Evolutionary conservation across 2,888 invertebrate genomes (phyloP), one percentile per base, ranked within the genome.

Genomic region (Xestia c-nigrum): DNA sequence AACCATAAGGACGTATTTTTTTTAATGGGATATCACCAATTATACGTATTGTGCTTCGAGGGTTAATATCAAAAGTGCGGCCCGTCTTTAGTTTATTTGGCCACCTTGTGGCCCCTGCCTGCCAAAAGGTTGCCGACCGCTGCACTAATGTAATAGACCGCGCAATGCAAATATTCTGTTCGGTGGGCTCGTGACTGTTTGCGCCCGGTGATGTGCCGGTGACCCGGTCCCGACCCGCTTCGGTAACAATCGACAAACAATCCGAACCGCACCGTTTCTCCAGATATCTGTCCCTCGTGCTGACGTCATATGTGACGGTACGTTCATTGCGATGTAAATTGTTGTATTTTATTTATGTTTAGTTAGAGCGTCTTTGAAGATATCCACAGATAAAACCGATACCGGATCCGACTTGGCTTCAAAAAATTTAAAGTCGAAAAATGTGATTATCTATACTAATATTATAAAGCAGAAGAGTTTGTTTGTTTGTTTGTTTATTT

Each of bases 141-240:
- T 31, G 31, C 31, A 31, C 31, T 89, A 89, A 87, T 89, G 88
- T 89, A 91, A 88, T 90, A 88, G 84, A 86, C 87, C 86, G 81
- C 75, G 76, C 47, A 79, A 81, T 85, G 88, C 86, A 87, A 90
- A 89, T 87, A 89, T 78, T 84, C 50, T 16, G 21, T 55, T 38
- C 31, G 7, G 67, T 66, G 72, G 72, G 66, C 80, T 72, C 72
- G 83, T 76, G 81, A 71, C 72, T 74, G 66, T 78, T 80, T 70
- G 63, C 59, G 50, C 31, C 55, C 52, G n/a, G n/a, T n/a, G n/a
- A n/a, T n/a, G n/a, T n/a, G n/a, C n/a, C n/a, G n/a, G n/a, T n/a
- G n/a, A n/a, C n/a, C n/a, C n/a, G 52, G 21, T 21, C 59, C 50
- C 67, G 57, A 4, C 67, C 14, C 38, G 59, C 86, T 50, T 46